Conservation (phyloP, 2,888 invertebrate species). For the Melikaiella ostensackeni region DNA sequence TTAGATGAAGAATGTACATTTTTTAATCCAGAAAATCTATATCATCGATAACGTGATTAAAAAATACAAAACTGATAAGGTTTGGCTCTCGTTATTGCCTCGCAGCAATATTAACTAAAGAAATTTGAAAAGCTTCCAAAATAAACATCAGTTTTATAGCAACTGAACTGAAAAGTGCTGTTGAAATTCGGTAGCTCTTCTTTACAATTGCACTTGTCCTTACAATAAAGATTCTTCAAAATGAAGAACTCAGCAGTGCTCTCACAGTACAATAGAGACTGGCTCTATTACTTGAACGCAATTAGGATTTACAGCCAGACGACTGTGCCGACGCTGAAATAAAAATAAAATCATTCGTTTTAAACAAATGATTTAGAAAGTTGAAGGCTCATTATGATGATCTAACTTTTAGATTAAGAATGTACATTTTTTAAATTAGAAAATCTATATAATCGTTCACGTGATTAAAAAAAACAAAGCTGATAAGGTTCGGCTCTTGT, state of each 20-base stretch:
- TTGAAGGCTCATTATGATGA: too few relatives aligned
- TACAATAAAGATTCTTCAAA: conserved; percentile 23
- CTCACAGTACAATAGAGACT: conserved; percentile 28
- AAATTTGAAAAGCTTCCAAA: background rate
- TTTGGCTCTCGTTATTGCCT: background rate
- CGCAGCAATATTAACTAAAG: background rate
- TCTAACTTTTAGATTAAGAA: too few relatives aligned
- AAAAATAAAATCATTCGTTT: too few relatives aligned
- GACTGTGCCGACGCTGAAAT: conserved; percentile 13
- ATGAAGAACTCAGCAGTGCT: conserved; percentile 37
- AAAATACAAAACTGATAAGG: too few relatives aligned
- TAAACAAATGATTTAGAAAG: too few relatives aligned
- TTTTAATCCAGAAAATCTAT: too few relatives aligned
- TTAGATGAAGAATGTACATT: too few relatives aligned
- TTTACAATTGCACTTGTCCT: conserved; percentile 16
- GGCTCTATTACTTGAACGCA: conserved; percentile 36
- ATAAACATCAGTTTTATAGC: background rate
- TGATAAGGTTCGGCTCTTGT: background rate
- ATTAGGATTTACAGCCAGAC: conserved; percentile 39
- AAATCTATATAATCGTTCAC: too few relatives aligned
- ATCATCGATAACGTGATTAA: too few relatives aligned
- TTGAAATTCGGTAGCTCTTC: conserved; percentile 5
- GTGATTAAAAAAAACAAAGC: too few relatives aligned
- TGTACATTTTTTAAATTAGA: too few relatives aligned
- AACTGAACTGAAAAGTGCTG: conserved; percentile 7